Conservation (phyloP, 2,113 vertebrate species). For the Prunella fulvescens region DNA sequence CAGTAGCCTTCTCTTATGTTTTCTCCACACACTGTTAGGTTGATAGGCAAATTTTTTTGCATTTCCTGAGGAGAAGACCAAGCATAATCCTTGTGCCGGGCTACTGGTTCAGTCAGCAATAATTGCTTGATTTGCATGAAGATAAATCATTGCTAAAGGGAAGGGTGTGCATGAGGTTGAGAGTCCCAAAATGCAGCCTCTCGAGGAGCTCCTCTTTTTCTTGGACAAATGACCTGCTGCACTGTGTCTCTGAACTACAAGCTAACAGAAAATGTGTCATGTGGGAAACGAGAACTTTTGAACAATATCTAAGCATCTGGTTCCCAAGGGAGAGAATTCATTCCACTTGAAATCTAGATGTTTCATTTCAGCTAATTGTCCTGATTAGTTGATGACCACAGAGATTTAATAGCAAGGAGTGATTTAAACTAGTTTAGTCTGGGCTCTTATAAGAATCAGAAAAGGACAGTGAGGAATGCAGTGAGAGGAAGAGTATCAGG, state of each 20-base stretch:
- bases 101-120: neutral
- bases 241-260: neutral
- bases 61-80: neutral
- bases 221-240: neutral
- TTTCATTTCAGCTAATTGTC: neutral
- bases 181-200: neutral
- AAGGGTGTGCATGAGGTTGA: neutral
- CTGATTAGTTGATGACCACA: neutral
- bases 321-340: neutral
- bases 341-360: neutral
- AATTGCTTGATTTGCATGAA: neutral
- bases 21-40: neutral
- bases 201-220: neutral
- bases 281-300: neutral
- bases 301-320: neutral
- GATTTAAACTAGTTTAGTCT: neutral
- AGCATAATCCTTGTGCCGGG: neutral
- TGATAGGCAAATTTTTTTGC: neutral
- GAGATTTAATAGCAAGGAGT: neutral
- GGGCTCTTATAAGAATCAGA: neutral
- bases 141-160: neutral
- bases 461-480: neutral
- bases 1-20: neutral
- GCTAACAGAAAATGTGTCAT: accelerated
- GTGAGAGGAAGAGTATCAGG: neutral